These are phyloP conservation scores for Scotopteryx bipunctaria DNA, from an alignment of 2,888 invertebrate species.

Conservation along the genomic window DNA sequence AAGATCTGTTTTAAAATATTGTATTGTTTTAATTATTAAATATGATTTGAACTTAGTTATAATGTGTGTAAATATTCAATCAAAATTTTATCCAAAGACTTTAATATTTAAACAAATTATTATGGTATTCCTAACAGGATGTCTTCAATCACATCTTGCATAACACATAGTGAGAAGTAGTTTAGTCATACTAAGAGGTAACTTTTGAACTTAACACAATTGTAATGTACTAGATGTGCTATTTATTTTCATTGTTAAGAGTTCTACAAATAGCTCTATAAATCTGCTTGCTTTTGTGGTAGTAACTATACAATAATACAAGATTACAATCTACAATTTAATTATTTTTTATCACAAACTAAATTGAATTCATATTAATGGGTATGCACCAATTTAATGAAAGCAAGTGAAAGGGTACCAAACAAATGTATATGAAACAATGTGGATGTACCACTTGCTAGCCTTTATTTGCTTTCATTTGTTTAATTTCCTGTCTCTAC, in stretches of 20 bases:
- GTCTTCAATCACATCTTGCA: conserved; percentile 5
- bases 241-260: background rate
- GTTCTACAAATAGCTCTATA: too few relatives aligned
- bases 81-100: conserved; percentile 37
- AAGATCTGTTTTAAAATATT: background rate
- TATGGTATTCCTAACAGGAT: conserved; percentile 14
- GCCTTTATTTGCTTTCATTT: too few relatives aligned
- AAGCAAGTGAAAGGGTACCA: too few relatives aligned
- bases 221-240: background rate
- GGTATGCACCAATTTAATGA: too few relatives aligned
- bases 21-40: background rate
- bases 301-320: too few relatives aligned
- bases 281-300: too few relatives aligned
- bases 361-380: too few relatives aligned
- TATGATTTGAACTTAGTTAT: background rate
- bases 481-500: too few relatives aligned
- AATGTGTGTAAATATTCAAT: conserved; percentile 33
- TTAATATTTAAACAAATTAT: conserved; percentile 13
- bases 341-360: too few relatives aligned
- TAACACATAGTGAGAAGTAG: conserved; percentile 8
- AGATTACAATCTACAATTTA: too few relatives aligned
- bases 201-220: background rate
- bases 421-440: too few relatives aligned
- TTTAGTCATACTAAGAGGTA: background rate
- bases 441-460: too few relatives aligned